Conservation (phyloP, 2,797 vertebrate genomes). For the Gymnocypris eckloni region DNA sequence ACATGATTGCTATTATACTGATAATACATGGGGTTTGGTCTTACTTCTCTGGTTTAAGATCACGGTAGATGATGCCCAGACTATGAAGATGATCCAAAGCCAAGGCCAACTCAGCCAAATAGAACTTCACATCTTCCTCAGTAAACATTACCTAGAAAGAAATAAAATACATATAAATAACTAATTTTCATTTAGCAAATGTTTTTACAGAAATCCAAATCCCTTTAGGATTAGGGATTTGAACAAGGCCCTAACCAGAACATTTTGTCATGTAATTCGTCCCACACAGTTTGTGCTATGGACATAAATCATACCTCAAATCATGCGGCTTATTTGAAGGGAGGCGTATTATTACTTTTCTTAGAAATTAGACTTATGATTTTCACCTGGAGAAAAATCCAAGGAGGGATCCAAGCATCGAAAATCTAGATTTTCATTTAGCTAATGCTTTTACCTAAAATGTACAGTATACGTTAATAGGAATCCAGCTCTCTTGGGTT, state of each 20-base stretch:
- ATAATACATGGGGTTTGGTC: conserved; percentile 21
- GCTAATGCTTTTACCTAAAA: background rate
- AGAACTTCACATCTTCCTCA: conserved; percentile 98
- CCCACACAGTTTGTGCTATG: background rate
- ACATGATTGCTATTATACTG: background rate
- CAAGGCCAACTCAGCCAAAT: conserved; percentile 94
- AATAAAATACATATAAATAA: background rate
- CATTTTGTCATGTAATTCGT: conserved; percentile 6
- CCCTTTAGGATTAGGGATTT: conserved; percentile 10
- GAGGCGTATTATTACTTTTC: background rate
- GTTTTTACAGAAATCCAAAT: conserved; percentile 14
- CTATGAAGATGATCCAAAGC: conserved; percentile 95
- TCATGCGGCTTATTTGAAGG: background rate
- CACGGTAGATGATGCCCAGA: conserved; percentile 97
- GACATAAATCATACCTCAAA: conserved; percentile 19
- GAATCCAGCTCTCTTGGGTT: background rate
- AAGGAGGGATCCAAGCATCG: background rate
- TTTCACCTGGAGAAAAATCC: background rate
- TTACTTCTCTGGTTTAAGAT: conserved; percentile 97
- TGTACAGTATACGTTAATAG: background rate
- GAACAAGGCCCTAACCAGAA: conserved; percentile 10
- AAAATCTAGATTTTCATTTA: background rate
- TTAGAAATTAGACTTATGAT: background rate
- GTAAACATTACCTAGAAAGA: conserved; percentile 94
- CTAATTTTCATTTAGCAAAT: background rate